Base-by-base conservation (phyloP, 2,888 invertebrate genomes). In the Drosophila setosimentum region DNA sequence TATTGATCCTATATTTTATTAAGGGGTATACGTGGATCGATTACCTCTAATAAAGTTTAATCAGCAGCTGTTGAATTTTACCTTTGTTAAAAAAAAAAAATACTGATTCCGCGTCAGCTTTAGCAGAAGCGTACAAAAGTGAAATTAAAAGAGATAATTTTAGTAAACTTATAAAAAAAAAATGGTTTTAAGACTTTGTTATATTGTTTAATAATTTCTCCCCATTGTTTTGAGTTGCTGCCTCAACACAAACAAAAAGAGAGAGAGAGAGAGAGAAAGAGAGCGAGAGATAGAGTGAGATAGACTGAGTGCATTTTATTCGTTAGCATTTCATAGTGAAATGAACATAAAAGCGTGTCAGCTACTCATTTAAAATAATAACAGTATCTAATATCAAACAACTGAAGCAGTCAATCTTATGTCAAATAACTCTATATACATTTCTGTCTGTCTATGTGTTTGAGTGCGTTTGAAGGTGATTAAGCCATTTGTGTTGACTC, bases 301-400 rank as follows among this genome's bases (percentile, higher is more conserved):
- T 33, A n/a, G n/a, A 29, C 24, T 11, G 35, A 60, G 66, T 68
- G 65, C 83, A 83, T 63, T 78, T 65, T 73, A 88, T 83, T 83
- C 86, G 89, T 74, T 80, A 70, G 84, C 70, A 83, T 86, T 85
- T 82, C 61, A 83, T 35, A 74, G 77, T 69, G 76, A 82, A 84
- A 82, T 76, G 76, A 82, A 79, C 64, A 73, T 63, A 79, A 76
- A 58, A 84, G 70, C 68, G 72, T 66, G 69, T 57, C 68, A 67
- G 68, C 49, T 58, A 63, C 48, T 13, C 63, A 32, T 64, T 35
- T 61, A 35, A 60, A 16, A 57, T 21, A 57, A 40, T 57, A 57
- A 40, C 18, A 13, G 29, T 54, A 60, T 60, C 54, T 35, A 53
- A 60, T 21, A 51, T n/a, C 59, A 6, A 24, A 33, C 54, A 35